Evolutionary conservation across 2,113 vertebrate genomes (phyloP), one percentile per base, ranked within the genome.

Genomic region (Gnathonemus echidnorhynchus): DNA sequence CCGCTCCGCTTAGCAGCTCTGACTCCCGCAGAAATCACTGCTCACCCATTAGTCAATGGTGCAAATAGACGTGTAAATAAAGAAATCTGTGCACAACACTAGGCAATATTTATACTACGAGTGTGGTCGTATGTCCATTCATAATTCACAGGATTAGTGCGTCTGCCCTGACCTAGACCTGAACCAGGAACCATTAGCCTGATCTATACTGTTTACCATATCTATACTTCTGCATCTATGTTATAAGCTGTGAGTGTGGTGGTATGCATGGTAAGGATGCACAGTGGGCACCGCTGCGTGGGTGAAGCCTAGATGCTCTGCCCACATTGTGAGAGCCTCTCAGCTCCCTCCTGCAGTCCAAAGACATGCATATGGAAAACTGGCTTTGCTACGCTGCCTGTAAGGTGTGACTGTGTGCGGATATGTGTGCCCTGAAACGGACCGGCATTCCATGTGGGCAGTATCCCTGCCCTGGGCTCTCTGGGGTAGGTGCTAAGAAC

Each of bases 141-240:
- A 27, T 66, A 66, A 27, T 11, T 66, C 24, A 66, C 58, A 66
- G 62, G 24, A 27, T 27, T 66, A 27, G 62, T 66, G 9, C 9
- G 1, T 66, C 62, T 88, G 87, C 62, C 62, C 24, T 31, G 46
- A 88, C n/a, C 88, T 45, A 62, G 58, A n/a, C 46, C 27, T 46
- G 45, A 74, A 88, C 39, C 88, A 74, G 62, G n/a, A 58, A 70
- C 88, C 62, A 66, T 88, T 70, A 27, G 58, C n/a, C 39, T 42
- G 39, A 1, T 21, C 31, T 17, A 17, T 35, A 39, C 10, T 35
- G 45, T 7, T 15, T 24, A 58, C 1, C 53, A 58, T 58, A 58
- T 58, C 4, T 31, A 35, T 39, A 87, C 27, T 52, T 39, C 8
- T 66, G 8, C n/a, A 66, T n/a, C 24, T 27, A 27, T 66, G 58